Percentiles rank a stretch among this genome's conserved stretches.
phyloP scores from a whole-genome alignment of 1,140 invertebrate species.

The Catajapyx aquilonaris region DNA sequence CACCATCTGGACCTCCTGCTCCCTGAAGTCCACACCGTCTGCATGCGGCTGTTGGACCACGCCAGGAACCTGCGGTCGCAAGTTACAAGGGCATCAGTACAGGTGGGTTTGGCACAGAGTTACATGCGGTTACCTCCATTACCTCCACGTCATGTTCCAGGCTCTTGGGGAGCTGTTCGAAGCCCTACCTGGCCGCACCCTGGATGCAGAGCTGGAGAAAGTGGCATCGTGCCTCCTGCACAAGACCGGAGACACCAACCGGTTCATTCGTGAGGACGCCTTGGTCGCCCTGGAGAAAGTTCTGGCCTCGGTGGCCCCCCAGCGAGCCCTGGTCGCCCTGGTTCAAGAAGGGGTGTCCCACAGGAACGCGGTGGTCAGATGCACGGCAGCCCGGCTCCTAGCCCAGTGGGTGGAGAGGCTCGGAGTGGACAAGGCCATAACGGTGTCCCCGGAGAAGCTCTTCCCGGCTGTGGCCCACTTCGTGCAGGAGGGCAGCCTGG shows the following conservation, averaged over 20 bases:
- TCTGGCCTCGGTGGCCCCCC: conserved; percentile 40
- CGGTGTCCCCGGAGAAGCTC: not conserved
- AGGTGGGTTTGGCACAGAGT: no score
- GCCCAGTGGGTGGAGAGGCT: not conserved
- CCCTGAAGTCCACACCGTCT: conserved; percentile 35
- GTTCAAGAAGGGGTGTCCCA: conserved; percentile 28
- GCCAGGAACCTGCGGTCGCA: conserved; percentile 74
- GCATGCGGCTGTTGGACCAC: conserved; percentile 47
- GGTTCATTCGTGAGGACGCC: conserved; percentile 71
- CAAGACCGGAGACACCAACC: conserved; percentile 77
- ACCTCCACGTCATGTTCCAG: no score
- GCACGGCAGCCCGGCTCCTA: not conserved
- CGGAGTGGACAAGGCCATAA: not conserved
- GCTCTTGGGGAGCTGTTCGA: conserved; percentile 55
- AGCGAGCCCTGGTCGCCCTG: conserved; percentile 32
- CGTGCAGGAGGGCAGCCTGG: not conserved
- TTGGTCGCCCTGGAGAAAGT: conserved; percentile 58
- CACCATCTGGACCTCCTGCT: conserved; percentile 42
- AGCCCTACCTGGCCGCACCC: no score
- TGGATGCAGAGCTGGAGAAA: conserved; percentile 80
- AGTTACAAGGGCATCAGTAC: conserved; percentile 67
- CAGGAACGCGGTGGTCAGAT: not conserved
- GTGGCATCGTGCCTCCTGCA: conserved; percentile 54
- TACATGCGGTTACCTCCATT: no score
- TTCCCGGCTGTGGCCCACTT: not conserved